Conservation (phyloP, 2,113 vertebrate genomes). For the Bambusicola thoracicus region DNA sequence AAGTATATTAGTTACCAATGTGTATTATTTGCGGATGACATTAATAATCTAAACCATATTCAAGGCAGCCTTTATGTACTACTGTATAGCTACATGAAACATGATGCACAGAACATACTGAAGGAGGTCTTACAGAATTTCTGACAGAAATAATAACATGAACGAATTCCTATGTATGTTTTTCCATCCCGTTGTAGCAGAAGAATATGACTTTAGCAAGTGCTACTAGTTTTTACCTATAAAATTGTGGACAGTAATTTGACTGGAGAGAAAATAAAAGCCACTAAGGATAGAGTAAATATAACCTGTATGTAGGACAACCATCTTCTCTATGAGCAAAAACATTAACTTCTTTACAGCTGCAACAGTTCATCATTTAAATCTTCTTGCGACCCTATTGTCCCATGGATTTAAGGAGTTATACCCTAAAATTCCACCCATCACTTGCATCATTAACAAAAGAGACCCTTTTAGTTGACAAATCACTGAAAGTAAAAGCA, state of each 20-base stretch:
- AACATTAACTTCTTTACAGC: background rate
- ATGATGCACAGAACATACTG: background rate
- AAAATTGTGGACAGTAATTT: background rate
- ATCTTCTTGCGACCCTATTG: constrained; percentile 11
- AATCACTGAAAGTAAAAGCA: background rate
- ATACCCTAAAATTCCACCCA: constrained; percentile 15
- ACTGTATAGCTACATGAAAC: fast-evolving
- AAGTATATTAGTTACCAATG: background rate
- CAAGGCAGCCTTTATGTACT: background rate
- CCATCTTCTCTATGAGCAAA: background rate
- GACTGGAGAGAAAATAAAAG: background rate
- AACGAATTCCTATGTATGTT: background rate
- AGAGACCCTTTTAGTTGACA: background rate
- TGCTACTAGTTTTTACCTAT: background rate
- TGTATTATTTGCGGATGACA: background rate
- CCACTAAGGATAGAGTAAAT: background rate
- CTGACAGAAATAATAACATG: background rate
- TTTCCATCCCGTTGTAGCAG: background rate
- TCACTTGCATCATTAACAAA: background rate
- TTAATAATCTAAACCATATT: background rate
- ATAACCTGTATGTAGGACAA: background rate
- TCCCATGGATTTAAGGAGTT: background rate
- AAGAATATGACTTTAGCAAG: background rate
- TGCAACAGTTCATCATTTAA: background rate
- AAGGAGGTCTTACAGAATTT: background rate